A percentile compares a stretch with the other conserved stretches of the same genome.
phyloP scores from a whole-genome alignment of 2,113 vertebrate species.

The Camarhynchus parvulus region DNA sequence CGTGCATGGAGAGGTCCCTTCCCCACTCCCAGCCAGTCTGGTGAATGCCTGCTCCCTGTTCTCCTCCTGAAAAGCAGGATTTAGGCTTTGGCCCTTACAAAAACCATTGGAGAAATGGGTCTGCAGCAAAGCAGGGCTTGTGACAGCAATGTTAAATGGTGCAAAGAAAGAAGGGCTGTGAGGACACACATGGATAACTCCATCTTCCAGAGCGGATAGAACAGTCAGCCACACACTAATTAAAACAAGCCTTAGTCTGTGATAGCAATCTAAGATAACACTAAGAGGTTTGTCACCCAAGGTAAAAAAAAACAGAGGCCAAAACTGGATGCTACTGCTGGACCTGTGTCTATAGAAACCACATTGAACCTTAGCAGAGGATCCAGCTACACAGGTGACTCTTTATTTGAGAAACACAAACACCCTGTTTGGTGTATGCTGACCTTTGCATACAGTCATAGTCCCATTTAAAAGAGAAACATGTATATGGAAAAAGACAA shows the following conservation, averaged over 20 bases:
- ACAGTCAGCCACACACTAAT: slow-evolving; percentile 24
- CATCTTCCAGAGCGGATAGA: neutral
- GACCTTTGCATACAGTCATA: neutral
- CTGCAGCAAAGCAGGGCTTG: neutral
- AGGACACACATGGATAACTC: neutral
- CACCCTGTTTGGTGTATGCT: neutral
- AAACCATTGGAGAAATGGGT: neutral
- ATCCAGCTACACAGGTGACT: neutral
- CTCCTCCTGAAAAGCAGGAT: neutral
- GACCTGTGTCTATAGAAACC: slow-evolving; percentile 27
- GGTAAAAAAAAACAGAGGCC: neutral
- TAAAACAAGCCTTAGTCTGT: slow-evolving; percentile 25
- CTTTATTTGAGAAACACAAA: neutral
- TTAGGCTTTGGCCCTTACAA: neutral
- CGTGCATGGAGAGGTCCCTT: neutral
- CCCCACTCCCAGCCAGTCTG: neutral
- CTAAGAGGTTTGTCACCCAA: slow-evolving; percentile 28
- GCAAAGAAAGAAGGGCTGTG: neutral
- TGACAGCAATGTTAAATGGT: neutral
- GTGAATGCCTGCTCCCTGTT: neutral
- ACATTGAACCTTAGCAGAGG: neutral
- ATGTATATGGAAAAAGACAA: neutral
- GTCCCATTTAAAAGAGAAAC: neutral
- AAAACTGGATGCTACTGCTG: neutral
- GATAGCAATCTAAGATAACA: slow-evolving; percentile 49